Conservation (phyloP, 1,140 invertebrate genomes). For the Leucophenga varia region DNA sequence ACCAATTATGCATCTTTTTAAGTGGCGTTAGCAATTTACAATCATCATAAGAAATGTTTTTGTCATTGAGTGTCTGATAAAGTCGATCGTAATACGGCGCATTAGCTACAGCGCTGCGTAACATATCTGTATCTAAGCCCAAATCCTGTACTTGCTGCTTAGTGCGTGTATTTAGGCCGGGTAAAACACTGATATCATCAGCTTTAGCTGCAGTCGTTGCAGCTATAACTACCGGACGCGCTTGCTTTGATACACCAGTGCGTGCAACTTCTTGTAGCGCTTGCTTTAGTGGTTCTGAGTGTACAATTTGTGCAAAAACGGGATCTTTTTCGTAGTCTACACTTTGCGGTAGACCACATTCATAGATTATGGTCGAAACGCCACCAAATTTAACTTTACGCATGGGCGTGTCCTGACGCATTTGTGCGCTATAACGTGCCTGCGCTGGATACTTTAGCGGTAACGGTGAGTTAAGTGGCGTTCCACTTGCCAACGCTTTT, state of each 20-base stretch:
- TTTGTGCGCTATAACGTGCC: constrained; percentile 35
- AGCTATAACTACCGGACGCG: constrained; percentile 36
- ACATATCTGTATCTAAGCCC: constrained; percentile 59
- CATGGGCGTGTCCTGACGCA: constrained; percentile 52
- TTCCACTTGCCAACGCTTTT: constrained; percentile 19
- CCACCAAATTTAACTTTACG: constrained; percentile 47
- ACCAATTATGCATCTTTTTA: constrained; percentile 60
- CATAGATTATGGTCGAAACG: constrained; percentile 38
- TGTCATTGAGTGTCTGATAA: constrained; percentile 59
- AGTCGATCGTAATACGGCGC: constrained; percentile 62
- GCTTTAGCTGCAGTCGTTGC: constrained; percentile 17
- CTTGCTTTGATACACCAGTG: constrained; percentile 13
- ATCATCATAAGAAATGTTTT: constrained; percentile 58
- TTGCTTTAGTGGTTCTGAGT: constrained; percentile 38
- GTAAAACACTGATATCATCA: constrained; percentile 20
- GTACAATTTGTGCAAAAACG: constrained; percentile 45
- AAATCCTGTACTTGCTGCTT: constrained; percentile 60
- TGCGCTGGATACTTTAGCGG: constrained; percentile 38
- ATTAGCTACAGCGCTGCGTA: constrained; percentile 63
- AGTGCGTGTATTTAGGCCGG: constrained; percentile 56
- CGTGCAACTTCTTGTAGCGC: constrained; percentile 35
- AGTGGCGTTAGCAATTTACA: constrained; percentile 61
- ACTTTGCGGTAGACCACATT: constrained; percentile 40
- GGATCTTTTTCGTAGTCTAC: constrained; percentile 49
- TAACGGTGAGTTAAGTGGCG: constrained; percentile 44